Percentiles rank a stretch among this genome's conserved stretches.
Evolutionary conservation across 2,888 invertebrate genomes (phyloP).

Genomic region (Labia minor): DNA sequence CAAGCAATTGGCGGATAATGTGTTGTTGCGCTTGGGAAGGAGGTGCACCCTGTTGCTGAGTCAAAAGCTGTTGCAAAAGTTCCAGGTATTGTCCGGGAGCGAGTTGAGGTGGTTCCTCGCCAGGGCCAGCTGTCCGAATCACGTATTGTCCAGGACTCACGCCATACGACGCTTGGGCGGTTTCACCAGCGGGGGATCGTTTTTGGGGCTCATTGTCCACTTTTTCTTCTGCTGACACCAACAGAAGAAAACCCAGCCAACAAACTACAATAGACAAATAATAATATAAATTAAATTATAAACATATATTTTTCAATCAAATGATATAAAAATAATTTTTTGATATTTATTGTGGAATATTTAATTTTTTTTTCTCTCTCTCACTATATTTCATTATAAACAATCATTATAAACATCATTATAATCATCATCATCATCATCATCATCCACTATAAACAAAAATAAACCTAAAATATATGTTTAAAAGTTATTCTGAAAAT

Average conservation of each 20-base stretch:
- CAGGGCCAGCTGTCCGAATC: not conserved
- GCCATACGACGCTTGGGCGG: not conserved
- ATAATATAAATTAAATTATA: not conserved
- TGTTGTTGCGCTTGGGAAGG: not conserved
- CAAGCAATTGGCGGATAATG: not conserved
- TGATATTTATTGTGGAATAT: too few relatives aligned
- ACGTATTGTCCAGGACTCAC: not conserved
- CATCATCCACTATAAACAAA: too few relatives aligned
- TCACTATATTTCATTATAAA: too few relatives aligned
- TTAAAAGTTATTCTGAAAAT: too few relatives aligned
- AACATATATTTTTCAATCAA: too few relatives aligned
- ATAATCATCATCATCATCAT: too few relatives aligned
- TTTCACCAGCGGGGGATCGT: not conserved
- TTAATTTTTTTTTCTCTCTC: too few relatives aligned
- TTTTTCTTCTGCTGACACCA: not conserved
- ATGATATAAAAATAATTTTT: too few relatives aligned
- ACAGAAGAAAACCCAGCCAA: not conserved
- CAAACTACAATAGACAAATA: not conserved
- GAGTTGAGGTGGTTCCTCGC: not conserved
- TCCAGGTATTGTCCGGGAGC: not conserved
- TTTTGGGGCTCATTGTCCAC: not conserved
- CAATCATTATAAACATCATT: too few relatives aligned
- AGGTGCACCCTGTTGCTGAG: slow-evolving; percentile 19
- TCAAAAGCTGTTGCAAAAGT: slow-evolving; percentile 20
- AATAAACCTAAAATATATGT: too few relatives aligned